phyloP scores from a whole-genome alignment of 2,888 invertebrate genomes.

The Lathronympha strigana region DNA sequence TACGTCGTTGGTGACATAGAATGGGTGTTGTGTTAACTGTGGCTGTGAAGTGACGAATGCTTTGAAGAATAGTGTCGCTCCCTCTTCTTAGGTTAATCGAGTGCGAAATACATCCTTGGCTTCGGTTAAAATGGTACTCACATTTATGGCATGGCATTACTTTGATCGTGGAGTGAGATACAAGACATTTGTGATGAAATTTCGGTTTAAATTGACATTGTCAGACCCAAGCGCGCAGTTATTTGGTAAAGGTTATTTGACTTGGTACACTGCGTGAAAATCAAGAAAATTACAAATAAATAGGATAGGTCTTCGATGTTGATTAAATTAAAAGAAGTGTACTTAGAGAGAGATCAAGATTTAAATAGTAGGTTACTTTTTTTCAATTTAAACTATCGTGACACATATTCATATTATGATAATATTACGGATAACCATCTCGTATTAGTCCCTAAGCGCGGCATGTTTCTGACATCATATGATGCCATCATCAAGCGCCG shows the following conservation, averaged over 20 bases:
- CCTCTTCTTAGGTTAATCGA: slow-evolving; percentile 58
- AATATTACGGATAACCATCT: no score
- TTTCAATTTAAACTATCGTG: no score
- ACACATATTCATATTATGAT: no score
- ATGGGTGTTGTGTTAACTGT: slow-evolving; percentile 50
- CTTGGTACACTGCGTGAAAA: background rate
- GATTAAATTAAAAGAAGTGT: no score
- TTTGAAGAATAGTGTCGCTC: slow-evolving; percentile 59
- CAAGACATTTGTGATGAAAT: background rate
- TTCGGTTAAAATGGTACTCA: slow-evolving; percentile 10
- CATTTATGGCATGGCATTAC: background rate
- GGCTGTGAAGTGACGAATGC: slow-evolving; percentile 62
- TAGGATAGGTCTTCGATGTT: background rate
- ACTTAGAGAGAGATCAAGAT: no score
- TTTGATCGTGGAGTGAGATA: slow-evolving; percentile 1
- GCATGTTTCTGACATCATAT: no score
- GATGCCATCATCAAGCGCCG: no score
- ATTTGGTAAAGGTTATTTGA: background rate
- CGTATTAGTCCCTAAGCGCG: no score
- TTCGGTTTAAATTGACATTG: slow-evolving; percentile 10
- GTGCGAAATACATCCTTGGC: slow-evolving; percentile 51
- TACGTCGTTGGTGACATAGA: slow-evolving; percentile 11
- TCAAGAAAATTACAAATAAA: background rate
- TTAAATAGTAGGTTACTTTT: no score
- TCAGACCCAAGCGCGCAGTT: background rate